Conservation (phyloP, 2,888 invertebrate species). For the Campoplex nolae region DNA sequence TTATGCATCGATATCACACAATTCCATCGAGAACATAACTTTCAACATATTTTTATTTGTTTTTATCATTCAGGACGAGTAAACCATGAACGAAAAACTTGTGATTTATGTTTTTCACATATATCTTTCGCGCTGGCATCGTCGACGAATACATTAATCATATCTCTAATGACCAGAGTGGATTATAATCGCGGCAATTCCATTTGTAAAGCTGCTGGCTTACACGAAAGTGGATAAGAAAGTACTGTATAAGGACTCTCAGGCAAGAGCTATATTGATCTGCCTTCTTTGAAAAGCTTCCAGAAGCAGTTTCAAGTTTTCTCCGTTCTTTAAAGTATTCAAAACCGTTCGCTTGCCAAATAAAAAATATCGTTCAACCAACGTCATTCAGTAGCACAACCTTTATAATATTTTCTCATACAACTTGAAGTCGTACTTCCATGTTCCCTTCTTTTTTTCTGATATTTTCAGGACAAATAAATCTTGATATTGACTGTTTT, state of each 20-base stretch:
- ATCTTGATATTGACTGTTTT: neutral
- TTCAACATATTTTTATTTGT: slow-evolving; percentile 7
- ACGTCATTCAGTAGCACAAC: neutral
- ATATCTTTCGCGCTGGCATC: neutral
- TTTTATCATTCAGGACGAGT: neutral
- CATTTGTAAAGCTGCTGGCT: slow-evolving; percentile 39
- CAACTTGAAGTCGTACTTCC: neutral
- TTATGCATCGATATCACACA: neutral
- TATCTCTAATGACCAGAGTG: slow-evolving; percentile 25
- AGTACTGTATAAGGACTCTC: slow-evolving; percentile 4
- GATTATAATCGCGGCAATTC: slow-evolving; percentile 54
- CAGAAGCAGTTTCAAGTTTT: neutral
- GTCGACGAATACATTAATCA: slow-evolving; percentile 52
- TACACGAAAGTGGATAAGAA: slow-evolving; percentile 1
- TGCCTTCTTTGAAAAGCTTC: slow-evolving; percentile 22
- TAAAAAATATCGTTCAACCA: neutral
- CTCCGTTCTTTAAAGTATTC: neutral
- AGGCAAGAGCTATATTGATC: slow-evolving; percentile 33
- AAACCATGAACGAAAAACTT: neutral
- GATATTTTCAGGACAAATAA: neutral
- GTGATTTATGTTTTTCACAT: slow-evolving; percentile 44
- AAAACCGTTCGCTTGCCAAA: neutral
- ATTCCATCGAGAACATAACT: slow-evolving; percentile 1
- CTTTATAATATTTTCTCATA: neutral
- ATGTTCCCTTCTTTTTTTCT: neutral